Evolutionary conservation across 1,140 invertebrate species (phyloP), one percentile per base, ranked within the genome.

Genomic region (Euura saliciscinereae): DNA sequence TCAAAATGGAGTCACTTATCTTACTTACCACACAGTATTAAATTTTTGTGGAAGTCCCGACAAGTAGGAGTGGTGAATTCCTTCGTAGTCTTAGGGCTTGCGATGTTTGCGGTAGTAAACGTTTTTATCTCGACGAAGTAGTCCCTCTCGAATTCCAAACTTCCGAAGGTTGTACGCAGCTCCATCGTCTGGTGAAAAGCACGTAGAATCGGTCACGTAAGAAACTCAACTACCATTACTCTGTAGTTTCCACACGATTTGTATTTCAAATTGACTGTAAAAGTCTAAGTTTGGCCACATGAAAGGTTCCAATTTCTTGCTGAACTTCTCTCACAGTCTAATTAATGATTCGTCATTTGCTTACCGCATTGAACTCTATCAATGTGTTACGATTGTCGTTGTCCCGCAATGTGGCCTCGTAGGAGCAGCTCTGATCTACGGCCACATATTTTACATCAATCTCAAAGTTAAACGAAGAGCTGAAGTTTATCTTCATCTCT

Each of bases 11-110:
- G 28, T 28, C 1, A 28, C 28, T 64, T 69, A 72, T 66, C 8
- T 67, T 77, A 80, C 80, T 82, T 76, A 88, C 87, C 59, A 69
- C 87, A 88, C 7, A 80, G 74, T 0, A 68, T 76, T 7, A 88
- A 74, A 74, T 82, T 80, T 28, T 78, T 73, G 72, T 84, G 78
- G 3, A 83, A 46, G 46, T 84, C 75, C 42, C 85, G 73, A 73
- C 88, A 89, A 4, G 78, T 73, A 4, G 84, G 84, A 2, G 84
- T 87, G 2, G 28, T 8, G 46, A 86, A 84, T 45, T 65, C 76
- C 6, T 77, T 74, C 3, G 69, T 75, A 3, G 72, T 71, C 8
- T 73, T 64, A 46, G 79, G 77, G 6, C 75, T 74, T 71, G 79
- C 76, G 0, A 45, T 67, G 44, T 69, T 73, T 28, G 73, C 45